Base-by-base conservation (phyloP, 2,888 invertebrate species). In the Deilephila porcellus region DNA sequence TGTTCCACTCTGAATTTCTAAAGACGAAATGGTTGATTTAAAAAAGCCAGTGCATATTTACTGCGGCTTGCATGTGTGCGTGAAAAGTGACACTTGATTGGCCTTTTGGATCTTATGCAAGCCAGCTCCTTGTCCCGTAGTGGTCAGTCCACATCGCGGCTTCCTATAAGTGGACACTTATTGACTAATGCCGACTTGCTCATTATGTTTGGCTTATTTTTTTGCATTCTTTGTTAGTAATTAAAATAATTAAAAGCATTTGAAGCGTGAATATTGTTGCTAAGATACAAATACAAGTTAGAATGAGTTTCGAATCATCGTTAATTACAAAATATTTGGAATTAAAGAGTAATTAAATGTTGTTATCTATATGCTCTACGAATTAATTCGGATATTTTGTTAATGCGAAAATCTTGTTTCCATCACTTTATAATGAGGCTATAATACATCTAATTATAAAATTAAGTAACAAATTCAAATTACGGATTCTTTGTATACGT, bases 401-500 rank as follows among this genome's bases (percentile, higher is more conserved):
- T 20, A 67, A 67, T 67, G 67, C 25, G 14, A 45, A 52, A 25
- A 67, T 25, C 67, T 52, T 67, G 67, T 52, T 67, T 45, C 20
- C 52, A 25, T 52, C 67, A 67, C 52, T 17, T 52, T 67, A 67
- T 67, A 67, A 67, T 67, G 4, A 52, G 67, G 17, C 45, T 14
- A 45, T 67, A 52, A 67, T 17, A 67, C 52, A 52, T 25, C 67
- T 67, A 67, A 67, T 67, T 67, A 67, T 52, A 25, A 67, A 67
- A 67, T 67, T 67, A 67, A 67, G 67, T 14, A 67, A 67, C 67
- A 67, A 67, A 67, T 25, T 67, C 67, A 52, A 52, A 67, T 67
- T 67, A 67, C 67, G 67, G 45, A 52, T 67, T 67, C 52, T 67
- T 67, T 52, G 3, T 25, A 19, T 25, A 25, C 67, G 67, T 67